phyloP scores from a whole-genome alignment of 2,113 vertebrate species.

The Esox niger region DNA sequence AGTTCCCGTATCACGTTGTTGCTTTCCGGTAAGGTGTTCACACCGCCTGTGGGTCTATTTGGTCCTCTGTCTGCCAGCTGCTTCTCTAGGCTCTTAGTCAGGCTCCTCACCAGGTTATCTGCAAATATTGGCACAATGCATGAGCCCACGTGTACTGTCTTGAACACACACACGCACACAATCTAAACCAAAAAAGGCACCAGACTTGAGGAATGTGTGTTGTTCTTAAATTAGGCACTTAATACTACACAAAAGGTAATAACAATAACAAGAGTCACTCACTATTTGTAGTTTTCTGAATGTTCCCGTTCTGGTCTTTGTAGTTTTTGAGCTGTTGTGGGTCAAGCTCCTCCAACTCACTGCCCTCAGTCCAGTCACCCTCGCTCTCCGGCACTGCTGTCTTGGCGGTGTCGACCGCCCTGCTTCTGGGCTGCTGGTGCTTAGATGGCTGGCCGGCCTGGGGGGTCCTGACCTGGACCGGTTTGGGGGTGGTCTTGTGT shows the following conservation, averaged over 20 bases:
- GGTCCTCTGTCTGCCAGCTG: constrained; percentile 57
- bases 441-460: constrained; percentile 32
- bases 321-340: constrained; percentile 39
- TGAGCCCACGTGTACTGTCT: not conserved
- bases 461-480: constrained; percentile 26
- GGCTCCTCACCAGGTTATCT: constrained; percentile 74
- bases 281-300: constrained; percentile 51
- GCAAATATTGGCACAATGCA: not conserved
- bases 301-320: constrained; percentile 61
- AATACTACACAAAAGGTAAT: not conserved
- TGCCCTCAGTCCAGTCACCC: constrained; percentile 64
- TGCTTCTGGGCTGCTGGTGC: constrained; percentile 16
- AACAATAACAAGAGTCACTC: not conserved
- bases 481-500: constrained; percentile 27
- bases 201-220: too few relatives aligned
- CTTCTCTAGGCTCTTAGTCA: constrained; percentile 74
- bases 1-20: constrained; percentile 75
- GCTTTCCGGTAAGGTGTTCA: constrained; percentile 68
- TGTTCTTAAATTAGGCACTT: too few relatives aligned
- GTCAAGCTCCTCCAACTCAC: constrained; percentile 70
- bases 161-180: too few relatives aligned
- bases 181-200: too few relatives aligned
- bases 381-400: constrained; percentile 60
- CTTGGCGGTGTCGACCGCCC: constrained; percentile 32
- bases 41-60: constrained; percentile 73